phyloP scores from a whole-genome alignment of 1,140 invertebrate genomes.

The Drosophila novamexicana region DNA sequence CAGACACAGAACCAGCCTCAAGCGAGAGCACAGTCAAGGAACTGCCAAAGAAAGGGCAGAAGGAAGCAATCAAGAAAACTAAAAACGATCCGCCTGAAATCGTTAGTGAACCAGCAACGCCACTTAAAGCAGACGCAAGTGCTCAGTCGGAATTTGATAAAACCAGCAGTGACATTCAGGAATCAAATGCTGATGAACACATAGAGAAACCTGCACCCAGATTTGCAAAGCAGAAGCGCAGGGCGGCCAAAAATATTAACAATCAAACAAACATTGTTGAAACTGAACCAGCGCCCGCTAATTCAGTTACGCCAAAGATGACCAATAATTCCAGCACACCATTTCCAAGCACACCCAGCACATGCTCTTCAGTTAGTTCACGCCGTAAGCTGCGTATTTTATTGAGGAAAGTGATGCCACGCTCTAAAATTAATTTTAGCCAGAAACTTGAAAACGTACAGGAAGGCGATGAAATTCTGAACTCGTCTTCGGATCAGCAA shows the following conservation, averaged over 20 bases:
- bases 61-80: background rate
- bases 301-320: background rate
- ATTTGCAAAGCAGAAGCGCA: background rate
- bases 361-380: background rate
- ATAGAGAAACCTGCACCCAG: background rate
- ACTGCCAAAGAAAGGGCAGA: background rate
- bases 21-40: background rate
- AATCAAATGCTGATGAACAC: background rate
- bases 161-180: background rate
- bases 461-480: background rate
- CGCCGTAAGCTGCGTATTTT: constrained; percentile 53
- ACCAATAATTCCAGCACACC: background rate
- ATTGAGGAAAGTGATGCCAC: constrained; percentile 30
- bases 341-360: constrained; percentile 1
- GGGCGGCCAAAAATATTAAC: background rate
- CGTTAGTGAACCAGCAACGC: background rate
- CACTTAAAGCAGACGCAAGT: background rate
- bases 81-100: background rate
- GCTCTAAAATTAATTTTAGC: background rate
- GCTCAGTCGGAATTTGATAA: background rate
- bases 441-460: background rate
- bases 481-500: too few relatives aligned
- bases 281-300: background rate
- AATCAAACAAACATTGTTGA: background rate
- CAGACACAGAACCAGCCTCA: background rate